A percentile compares a stretch with the other conserved stretches of the same genome.
These are phyloP conservation scores for Pachydiplax longipennis DNA, from an alignment of 2,888 invertebrate species.

Conservation along the genomic window DNA sequence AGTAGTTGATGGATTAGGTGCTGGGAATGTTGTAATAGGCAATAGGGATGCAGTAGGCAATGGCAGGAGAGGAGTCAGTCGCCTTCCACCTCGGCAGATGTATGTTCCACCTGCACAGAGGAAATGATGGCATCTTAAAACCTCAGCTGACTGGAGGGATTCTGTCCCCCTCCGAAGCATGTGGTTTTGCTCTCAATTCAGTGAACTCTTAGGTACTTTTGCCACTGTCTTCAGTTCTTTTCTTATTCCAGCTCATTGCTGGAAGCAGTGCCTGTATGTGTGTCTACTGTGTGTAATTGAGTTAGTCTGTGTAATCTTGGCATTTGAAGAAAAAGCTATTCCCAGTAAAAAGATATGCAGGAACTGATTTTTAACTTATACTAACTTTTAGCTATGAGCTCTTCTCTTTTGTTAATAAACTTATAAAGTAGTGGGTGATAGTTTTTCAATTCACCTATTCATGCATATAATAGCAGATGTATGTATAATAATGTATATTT, in stretches of 20 bases:
- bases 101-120: conserved; percentile 62
- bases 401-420: conserved; percentile 42
- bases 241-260: not conserved
- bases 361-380: conserved; percentile 42
- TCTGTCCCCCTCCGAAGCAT: not conserved
- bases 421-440: conserved; percentile 35
- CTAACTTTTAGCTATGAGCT: conserved; percentile 40
- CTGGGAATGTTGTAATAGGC: not conserved
- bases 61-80: conserved; percentile 33
- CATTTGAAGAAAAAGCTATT: conserved; percentile 14
- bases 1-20: not conserved
- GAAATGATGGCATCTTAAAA: conserved; percentile 51
- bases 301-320: conserved; percentile 30
- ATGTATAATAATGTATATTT: not conserved
- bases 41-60: conserved; percentile 30
- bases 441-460: conserved; percentile 33
- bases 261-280: conserved; percentile 41
- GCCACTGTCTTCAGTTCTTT: conserved; percentile 33
- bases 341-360: conserved; percentile 25
- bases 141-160: conserved; percentile 5
- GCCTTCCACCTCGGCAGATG: conserved; percentile 55
- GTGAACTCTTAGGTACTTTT: conserved; percentile 37
- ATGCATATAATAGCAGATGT: not conserved
- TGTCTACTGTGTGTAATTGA: conserved; percentile 29
- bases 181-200: conserved; percentile 19